These are phyloP conservation scores for Sciaenops ocellatus DNA, from an alignment of 2,797 vertebrate species.

Conservation along the genomic window DNA sequence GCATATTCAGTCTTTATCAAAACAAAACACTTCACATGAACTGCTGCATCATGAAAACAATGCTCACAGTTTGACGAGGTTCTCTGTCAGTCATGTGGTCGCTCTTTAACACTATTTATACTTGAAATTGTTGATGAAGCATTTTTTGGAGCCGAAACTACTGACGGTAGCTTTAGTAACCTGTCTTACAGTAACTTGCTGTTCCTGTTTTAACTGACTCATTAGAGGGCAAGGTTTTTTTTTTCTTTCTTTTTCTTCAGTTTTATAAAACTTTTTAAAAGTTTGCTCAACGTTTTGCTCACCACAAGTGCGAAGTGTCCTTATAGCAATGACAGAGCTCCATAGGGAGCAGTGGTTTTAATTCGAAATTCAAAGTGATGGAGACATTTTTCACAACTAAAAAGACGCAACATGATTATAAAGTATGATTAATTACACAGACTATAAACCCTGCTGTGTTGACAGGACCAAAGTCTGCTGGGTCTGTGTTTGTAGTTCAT, in stretches of 20 bases:
- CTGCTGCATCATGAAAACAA: conserved; percentile 16
- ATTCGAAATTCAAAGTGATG: neutral
- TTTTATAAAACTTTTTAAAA: neutral
- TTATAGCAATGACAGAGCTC: neutral
- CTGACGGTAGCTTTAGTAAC: neutral
- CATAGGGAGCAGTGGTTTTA: neutral
- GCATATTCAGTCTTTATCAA: conserved; percentile 41
- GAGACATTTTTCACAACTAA: neutral
- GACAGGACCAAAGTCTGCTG: neutral
- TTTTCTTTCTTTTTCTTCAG: neutral
- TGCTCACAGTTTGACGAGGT: neutral
- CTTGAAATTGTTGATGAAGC: too few species aligned
- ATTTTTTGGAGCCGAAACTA: neutral
- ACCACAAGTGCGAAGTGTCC: neutral
- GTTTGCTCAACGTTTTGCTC: neutral
- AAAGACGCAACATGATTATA: conserved; percentile 1
- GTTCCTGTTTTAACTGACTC: neutral
- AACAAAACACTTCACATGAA: conserved; percentile 36
- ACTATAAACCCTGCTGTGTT: neutral
- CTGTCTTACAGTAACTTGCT: neutral
- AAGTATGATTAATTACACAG: neutral
- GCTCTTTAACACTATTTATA: neutral
- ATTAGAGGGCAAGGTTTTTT: too few species aligned
- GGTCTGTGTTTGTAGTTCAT: neutral
- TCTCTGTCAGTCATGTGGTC: neutral